Conservation (phyloP, 2,888 invertebrate genomes). For the Xanthia icteritia region DNA sequence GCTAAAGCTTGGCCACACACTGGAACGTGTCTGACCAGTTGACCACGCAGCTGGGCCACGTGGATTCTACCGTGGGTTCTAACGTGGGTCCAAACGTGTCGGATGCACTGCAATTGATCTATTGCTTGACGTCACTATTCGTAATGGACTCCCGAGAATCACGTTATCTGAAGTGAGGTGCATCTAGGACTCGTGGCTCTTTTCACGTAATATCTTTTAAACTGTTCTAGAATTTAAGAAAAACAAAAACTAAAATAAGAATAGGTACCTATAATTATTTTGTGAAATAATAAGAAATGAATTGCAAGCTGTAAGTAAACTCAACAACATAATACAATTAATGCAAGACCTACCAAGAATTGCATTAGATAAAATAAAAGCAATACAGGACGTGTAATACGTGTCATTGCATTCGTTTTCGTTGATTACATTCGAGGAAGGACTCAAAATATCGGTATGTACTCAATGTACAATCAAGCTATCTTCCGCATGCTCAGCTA, state of each 20-base stretch:
- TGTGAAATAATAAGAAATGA: neutral
- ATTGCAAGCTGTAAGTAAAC: neutral
- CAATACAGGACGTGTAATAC: slow-evolving; percentile 23
- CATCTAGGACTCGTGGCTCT: neutral
- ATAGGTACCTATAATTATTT: neutral
- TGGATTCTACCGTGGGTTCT: slow-evolving; percentile 20
- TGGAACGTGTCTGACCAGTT: slow-evolving; percentile 26
- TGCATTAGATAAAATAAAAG: slow-evolving; percentile 14
- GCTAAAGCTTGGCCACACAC: neutral
- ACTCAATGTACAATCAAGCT: too few species aligned
- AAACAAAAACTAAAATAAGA: slow-evolving; percentile 2
- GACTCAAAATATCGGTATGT: too few species aligned
- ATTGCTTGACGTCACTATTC: slow-evolving; percentile 42
- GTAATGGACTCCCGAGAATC: slow-evolving; percentile 25
- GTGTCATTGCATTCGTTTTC: slow-evolving; percentile 28
- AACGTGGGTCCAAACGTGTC: slow-evolving; percentile 47
- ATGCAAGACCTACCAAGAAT: slow-evolving; percentile 10
- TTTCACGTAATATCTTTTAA: neutral
- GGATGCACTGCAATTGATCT: slow-evolving; percentile 54
- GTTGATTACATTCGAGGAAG: slow-evolving; percentile 18
- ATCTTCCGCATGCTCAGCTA: too few species aligned
- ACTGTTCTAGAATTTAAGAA: neutral
- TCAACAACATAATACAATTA: neutral
- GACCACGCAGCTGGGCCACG: slow-evolving; percentile 39
- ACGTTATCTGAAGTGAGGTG: slow-evolving; percentile 38